phyloP scores from a whole-genome alignment of 1,140 invertebrate genomes.

The Bombus consobrinus region DNA sequence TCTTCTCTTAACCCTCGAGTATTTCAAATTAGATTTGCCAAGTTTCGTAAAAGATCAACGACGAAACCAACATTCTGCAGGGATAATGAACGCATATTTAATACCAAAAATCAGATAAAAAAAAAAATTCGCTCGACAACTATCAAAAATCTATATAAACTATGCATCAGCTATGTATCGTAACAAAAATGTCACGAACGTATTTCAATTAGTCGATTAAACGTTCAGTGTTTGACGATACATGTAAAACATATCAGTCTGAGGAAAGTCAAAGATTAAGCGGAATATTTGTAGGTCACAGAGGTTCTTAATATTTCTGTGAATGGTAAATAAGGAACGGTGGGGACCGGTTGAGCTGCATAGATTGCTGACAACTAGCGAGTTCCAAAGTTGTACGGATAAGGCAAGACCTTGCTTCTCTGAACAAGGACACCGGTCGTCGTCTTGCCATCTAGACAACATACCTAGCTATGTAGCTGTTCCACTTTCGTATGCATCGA shows the following conservation, averaged over 20 bases:
- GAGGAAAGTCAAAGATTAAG: neutral
- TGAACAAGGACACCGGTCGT: conserved; percentile 42
- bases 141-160: neutral
- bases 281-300: conserved; percentile 19
- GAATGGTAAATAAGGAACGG: conserved; percentile 20
- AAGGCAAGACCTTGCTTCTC: conserved; percentile 46
- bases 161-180: neutral
- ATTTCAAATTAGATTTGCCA: neutral
- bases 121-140: neutral
- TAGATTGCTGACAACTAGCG: neutral
- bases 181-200: neutral
- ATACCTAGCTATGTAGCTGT: conserved; percentile 16
- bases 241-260: neutral
- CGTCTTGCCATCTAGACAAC: conserved; percentile 42
- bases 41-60: neutral
- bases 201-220: neutral
- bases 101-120: neutral
- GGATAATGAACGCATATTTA: neutral
- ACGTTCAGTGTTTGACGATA: neutral
- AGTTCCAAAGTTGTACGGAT: conserved; percentile 39
- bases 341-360: conserved; percentile 8
- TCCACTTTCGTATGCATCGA: conserved; percentile 66
- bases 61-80: rapidly evolving
- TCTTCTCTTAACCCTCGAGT: no score
- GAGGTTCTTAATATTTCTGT: conserved; percentile 33